Base-by-base conservation (phyloP, 2,797 vertebrate genomes). In the Falco novaeseelandiae region DNA sequence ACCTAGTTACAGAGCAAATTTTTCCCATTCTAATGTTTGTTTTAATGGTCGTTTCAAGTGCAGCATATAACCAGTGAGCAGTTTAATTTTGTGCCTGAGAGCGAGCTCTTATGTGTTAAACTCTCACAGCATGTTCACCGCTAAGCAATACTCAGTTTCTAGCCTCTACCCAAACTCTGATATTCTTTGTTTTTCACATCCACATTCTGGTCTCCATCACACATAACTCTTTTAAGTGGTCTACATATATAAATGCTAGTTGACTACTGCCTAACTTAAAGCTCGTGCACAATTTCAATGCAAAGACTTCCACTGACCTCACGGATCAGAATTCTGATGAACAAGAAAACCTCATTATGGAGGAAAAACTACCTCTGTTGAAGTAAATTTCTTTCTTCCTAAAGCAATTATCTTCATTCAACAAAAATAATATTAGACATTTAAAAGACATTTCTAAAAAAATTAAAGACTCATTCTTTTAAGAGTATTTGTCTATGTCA, bases 1-100 rank as follows among this genome's bases (percentile, higher is more conserved):
- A 49, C 72, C 62, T 83, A 73, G 67, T 90, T 69, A 90, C n/a
- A 94, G 70, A 92, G n/a, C 40, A 42, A 44, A 70, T 83, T 95
- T 79, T 78, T 73, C 42, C 32, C 30, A 59, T 48, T 88, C n/a
- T 44, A 27, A 25, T 79, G 15, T 84, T 81, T 81, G 46, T 48
- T 93, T 93, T 55, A 81, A 52, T 22, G 30, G 54, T 34, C 76
- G 30, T 63, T 93, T 76, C 40, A 82, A 85, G 20, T 15, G 67
- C 73, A 76, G 59, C 25, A 62, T 27, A 79, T 40, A 84, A 91
- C 10, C 51, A 95, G 34, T 4, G 14, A 95, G 30, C 26, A 87
- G 54, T 57, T 73, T 63, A 40, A 59, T 69, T 72, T 36, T 58
- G 16, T 78, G 42, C 9, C 61, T 88, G 12, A 52, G 63, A 61